Conservation (phyloP, 2,113 vertebrate species). For the Tretioscincus oriximinensis region DNA sequence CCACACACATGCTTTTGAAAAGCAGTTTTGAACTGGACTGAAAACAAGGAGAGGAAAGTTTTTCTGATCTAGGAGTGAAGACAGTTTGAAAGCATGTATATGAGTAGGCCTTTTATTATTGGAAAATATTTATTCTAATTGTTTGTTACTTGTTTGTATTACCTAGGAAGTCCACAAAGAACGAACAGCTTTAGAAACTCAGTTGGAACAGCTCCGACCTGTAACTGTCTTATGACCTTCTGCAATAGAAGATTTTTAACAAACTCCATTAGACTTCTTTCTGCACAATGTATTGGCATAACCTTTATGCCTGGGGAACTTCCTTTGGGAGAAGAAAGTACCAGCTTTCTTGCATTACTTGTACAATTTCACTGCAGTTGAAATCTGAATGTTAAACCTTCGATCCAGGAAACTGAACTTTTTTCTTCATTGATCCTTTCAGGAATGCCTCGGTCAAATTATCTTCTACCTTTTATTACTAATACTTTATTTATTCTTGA, state of each 20-base stretch:
- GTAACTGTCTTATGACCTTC: slow-evolving; percentile 81
- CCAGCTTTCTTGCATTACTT: slow-evolving; percentile 31
- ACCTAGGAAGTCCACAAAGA: slow-evolving; percentile 91
- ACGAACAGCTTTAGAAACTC: slow-evolving; percentile 89
- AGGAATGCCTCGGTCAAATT: slow-evolving; percentile 43
- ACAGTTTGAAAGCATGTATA: too few species aligned
- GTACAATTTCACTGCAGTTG: slow-evolving; percentile 36
- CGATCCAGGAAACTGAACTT: slow-evolving; percentile 36
- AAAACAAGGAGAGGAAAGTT: too few species aligned
- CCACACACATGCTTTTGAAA: too few species aligned
- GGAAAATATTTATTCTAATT: not conserved
- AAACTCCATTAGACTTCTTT: slow-evolving; percentile 39
- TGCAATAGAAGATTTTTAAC: slow-evolving; percentile 16
- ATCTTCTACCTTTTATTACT: slow-evolving; percentile 47
- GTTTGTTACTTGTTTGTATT: slow-evolving; percentile 35
- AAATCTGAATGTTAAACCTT: slow-evolving; percentile 49
- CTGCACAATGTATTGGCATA: slow-evolving; percentile 23
- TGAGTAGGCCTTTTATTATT: rapidly evolving
- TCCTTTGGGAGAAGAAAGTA: not conserved
- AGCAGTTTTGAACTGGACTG: too few species aligned
- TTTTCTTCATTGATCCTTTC: slow-evolving; percentile 4
- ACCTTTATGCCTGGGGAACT: slow-evolving; percentile 34
- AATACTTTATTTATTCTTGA: slow-evolving; percentile 70
- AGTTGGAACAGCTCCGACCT: slow-evolving; percentile 90
- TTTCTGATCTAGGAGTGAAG: too few species aligned